phyloP scores from a whole-genome alignment of 2,113 vertebrate species.

The Eurystomus gularis region DNA sequence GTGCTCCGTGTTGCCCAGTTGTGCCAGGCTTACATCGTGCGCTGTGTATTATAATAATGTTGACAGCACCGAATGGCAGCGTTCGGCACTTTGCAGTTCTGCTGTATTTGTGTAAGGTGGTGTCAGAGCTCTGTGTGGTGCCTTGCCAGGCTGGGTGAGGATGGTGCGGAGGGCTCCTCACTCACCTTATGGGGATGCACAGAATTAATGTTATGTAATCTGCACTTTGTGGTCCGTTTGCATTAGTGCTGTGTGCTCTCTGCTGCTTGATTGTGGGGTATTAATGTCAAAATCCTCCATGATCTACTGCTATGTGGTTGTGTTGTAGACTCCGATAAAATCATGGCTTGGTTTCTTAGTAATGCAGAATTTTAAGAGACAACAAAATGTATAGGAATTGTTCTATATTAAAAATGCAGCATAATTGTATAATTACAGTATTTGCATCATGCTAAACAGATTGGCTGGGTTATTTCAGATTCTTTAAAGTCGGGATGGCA shows the following conservation, averaged over 20 bases:
- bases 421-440: constrained; percentile 67
- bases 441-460: constrained; percentile 65
- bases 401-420: constrained; percentile 68
- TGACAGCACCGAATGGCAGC: not conserved
- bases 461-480: constrained; percentile 57
- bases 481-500: constrained; percentile 67
- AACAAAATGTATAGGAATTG: constrained; percentile 59
- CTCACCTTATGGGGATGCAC: not conserved
- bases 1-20: not conserved
- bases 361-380: constrained; percentile 43
- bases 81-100: not conserved
- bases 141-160: not conserved
- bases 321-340: constrained; percentile 12
- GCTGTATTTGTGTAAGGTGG: not conserved
- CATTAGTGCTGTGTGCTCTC: constrained; percentile 10
- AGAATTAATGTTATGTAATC: constrained; percentile 22
- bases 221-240: not conserved
- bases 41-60: not conserved
- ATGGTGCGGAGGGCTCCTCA: not conserved
- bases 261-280: constrained; percentile 11
- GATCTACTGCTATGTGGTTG: constrained; percentile 3
- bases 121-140: accelerated
- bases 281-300: constrained; percentile 27
- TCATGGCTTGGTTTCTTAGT: constrained; percentile 17
- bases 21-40: not conserved